Evolutionary conservation across 2,113 vertebrate genomes (phyloP).

Genomic region (Micronycteris hirsuta): DNA sequence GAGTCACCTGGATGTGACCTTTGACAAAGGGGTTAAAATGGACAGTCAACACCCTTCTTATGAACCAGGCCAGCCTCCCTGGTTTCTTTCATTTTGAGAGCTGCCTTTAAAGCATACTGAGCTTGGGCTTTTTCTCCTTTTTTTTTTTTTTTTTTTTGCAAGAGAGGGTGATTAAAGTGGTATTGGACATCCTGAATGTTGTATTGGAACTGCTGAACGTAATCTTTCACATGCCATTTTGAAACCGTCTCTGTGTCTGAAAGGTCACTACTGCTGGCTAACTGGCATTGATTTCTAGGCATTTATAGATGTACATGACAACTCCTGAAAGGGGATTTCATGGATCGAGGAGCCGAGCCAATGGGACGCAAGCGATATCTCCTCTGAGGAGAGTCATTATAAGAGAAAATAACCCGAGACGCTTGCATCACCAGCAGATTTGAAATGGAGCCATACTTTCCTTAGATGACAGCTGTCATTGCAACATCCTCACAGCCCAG

Average conservation of each 20-base stretch:
- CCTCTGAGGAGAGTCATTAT: slow-evolving; percentile 18
- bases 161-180: not conserved
- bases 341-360: slow-evolving; percentile 29
- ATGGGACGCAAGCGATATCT: slow-evolving; percentile 36
- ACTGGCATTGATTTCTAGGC: slow-evolving; percentile 71
- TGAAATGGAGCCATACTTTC: not conserved
- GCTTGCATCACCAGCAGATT: not conserved
- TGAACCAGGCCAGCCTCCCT: not conserved
- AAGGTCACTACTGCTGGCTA: slow-evolving; percentile 63
- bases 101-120: not conserved
- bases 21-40: not conserved
- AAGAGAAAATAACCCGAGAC: not conserved
- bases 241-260: slow-evolving; percentile 60
- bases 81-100: not conserved
- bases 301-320: slow-evolving; percentile 62
- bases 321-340: slow-evolving; percentile 50
- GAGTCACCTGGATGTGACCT: not conserved
- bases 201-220: slow-evolving; percentile 63
- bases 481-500: not conserved
- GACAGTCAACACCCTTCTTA: no score
- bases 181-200: slow-evolving; percentile 49
- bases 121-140: not conserved
- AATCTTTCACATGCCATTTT: slow-evolving; percentile 67
- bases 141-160: not conserved
- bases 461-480: not conserved